Percentiles rank a stretch among this genome's conserved stretches.
phyloP scores from a whole-genome alignment of 2,888 invertebrate genomes.

The Oasisia sp. region DNA sequence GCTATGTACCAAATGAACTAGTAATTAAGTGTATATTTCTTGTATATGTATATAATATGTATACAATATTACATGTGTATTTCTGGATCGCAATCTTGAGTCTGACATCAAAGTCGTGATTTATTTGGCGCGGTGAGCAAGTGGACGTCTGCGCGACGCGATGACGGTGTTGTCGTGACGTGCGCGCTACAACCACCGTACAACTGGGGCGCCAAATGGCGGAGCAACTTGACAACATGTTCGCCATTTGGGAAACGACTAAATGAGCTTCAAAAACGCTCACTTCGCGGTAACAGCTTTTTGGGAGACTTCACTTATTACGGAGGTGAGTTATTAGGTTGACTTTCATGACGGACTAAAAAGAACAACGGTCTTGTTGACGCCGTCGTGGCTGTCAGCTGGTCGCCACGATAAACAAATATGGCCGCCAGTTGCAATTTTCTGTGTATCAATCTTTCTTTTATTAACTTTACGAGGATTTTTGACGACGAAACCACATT shows the following conservation, averaged over 20 bases:
- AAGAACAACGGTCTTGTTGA: background rate
- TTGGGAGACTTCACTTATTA: background rate
- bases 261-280: background rate
- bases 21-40: no score
- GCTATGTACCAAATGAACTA: no score
- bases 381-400: background rate
- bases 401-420: constrained; percentile 33
- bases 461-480: no score
- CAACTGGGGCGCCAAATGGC: constrained; percentile 5
- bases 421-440: constrained; percentile 23
- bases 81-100: no score
- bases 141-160: background rate
- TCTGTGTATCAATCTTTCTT: background rate
- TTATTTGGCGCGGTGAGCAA: background rate
- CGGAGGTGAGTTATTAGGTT: background rate
- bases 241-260: background rate
- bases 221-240: constrained; percentile 17
- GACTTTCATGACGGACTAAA: background rate
- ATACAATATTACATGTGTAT: no score
- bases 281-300: constrained; percentile 1
- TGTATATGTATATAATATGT: no score
- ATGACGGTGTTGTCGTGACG: background rate
- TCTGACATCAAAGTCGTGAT: background rate
- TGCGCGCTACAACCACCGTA: background rate
- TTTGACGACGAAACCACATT: no score